A percentile compares a stretch with the other conserved stretches of the same genome.
Evolutionary conservation across 2,888 invertebrate species (phyloP).

Genomic region (Nipponacmea schrenckii): DNA sequence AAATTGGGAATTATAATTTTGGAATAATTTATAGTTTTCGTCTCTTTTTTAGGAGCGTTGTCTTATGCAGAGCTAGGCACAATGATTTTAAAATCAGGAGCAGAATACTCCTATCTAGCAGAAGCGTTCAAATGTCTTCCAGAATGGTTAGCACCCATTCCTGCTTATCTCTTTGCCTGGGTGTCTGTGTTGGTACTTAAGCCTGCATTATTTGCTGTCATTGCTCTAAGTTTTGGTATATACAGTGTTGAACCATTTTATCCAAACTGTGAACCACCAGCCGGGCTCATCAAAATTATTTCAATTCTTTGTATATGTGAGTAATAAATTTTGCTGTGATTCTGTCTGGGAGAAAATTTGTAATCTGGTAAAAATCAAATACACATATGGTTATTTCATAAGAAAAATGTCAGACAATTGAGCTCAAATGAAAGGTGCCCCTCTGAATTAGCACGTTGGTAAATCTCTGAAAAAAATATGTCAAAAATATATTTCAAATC

Average conservation of each 20-base stretch:
- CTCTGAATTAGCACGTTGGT: too few relatives aligned
- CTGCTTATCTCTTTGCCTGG: conserved; percentile 73
- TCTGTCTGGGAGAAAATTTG: neutral
- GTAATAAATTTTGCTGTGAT: conserved; percentile 24
- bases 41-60: conserved; percentile 75
- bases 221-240: conserved; percentile 69
- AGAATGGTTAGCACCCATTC: conserved; percentile 69
- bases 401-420: too few relatives aligned
- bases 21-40: too few relatives aligned
- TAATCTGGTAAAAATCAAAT: too few relatives aligned
- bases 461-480: too few relatives aligned
- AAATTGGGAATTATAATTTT: too few relatives aligned
- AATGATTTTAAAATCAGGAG: conserved; percentile 82
- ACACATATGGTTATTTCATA: too few relatives aligned
- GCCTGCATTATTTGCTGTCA: conserved; percentile 68
- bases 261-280: conserved; percentile 52
- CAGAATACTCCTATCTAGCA: conserved; percentile 79
- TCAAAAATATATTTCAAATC: too few relatives aligned
- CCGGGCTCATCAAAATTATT: conserved; percentile 46
- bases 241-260: conserved; percentile 61
- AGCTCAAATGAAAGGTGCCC: too few relatives aligned
- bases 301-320: conserved; percentile 54
- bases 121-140: conserved; percentile 49
- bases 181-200: conserved; percentile 61
- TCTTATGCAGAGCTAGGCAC: conserved; percentile 85